Conservation (phyloP, 2,797 vertebrate genomes). For the Silurus aristotelis region DNA sequence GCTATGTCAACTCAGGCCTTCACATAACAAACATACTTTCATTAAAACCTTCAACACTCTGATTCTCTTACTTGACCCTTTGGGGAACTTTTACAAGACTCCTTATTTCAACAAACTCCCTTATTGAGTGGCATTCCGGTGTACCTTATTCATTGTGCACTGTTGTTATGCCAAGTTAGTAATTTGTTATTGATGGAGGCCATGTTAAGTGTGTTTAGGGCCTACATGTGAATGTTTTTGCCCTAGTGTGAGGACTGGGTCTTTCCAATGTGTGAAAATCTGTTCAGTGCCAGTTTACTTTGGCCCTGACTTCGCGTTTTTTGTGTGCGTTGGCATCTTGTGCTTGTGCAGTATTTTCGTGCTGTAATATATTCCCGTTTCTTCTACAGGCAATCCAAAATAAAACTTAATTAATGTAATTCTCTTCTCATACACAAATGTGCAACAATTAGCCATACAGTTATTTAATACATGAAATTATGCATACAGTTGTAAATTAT, state of each 20-base stretch:
- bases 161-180: constrained; percentile 49
- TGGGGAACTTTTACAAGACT: constrained; percentile 40
- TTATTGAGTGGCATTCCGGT: constrained; percentile 30
- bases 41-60: constrained; percentile 52
- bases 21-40: constrained; percentile 54
- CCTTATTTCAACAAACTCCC: constrained; percentile 30
- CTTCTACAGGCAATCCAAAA: constrained; percentile 55
- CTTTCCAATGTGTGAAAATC: constrained; percentile 70
- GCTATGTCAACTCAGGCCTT: constrained; percentile 45
- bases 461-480: constrained; percentile 45
- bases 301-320: constrained; percentile 55
- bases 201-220: constrained; percentile 55
- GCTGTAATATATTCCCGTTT: constrained; percentile 59
- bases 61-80: constrained; percentile 43
- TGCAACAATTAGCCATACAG: constrained; percentile 31
- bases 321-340: constrained; percentile 58
- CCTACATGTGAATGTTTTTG: constrained; percentile 62
- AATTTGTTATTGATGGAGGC: constrained; percentile 54
- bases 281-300: constrained; percentile 66
- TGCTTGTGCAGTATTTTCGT: constrained; percentile 63
- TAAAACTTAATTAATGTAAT: constrained; percentile 65
- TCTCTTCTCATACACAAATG: constrained; percentile 55
- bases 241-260: constrained; percentile 61
- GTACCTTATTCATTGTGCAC: constrained; percentile 11
- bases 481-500: constrained; percentile 34